Conservation (phyloP, 2,888 invertebrate species). For the Agrochola litura region DNA sequence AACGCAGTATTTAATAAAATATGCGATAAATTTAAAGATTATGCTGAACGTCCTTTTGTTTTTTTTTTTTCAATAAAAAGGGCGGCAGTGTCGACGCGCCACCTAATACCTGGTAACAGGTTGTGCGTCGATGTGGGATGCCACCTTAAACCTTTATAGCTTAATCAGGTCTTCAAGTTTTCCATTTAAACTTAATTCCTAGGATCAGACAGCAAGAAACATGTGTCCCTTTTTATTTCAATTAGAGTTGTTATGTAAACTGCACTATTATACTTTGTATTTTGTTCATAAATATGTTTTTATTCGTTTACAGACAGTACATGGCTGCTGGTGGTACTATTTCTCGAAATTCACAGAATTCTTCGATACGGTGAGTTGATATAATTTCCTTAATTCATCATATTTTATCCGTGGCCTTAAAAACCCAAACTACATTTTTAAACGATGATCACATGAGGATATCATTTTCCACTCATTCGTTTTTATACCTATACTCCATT, state of each 20-base stretch:
- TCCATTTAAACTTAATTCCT: neutral
- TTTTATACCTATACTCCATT: no score
- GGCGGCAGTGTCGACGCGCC: no score
- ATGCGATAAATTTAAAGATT: neutral
- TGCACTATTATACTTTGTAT: neutral
- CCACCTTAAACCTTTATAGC: no score
- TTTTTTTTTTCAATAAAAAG: no score
- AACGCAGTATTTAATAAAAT: neutral
- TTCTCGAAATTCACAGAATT: constrained; percentile 98
- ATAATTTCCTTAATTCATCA: neutral
- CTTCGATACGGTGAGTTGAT: constrained; percentile 94
- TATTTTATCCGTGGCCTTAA: neutral
- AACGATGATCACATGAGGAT: neutral
- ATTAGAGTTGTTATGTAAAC: neutral
- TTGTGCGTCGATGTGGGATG: no score
- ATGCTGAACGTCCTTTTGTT: neutral
- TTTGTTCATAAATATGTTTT: constrained; percentile 13
- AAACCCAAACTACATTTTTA: neutral
- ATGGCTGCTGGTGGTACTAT: constrained; percentile 98
- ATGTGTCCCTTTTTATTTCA: neutral
- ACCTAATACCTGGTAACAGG: no score
- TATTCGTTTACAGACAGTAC: constrained; percentile 92
- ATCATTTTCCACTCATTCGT: neutral
- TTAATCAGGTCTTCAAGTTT: neutral
- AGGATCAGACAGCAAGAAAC: neutral